Percentiles rank a stretch among this genome's conserved stretches.
These are phyloP conservation scores for Myrmecophaga tridactyla DNA, from an alignment of 2,113 vertebrate species.

Conservation along the genomic window DNA sequence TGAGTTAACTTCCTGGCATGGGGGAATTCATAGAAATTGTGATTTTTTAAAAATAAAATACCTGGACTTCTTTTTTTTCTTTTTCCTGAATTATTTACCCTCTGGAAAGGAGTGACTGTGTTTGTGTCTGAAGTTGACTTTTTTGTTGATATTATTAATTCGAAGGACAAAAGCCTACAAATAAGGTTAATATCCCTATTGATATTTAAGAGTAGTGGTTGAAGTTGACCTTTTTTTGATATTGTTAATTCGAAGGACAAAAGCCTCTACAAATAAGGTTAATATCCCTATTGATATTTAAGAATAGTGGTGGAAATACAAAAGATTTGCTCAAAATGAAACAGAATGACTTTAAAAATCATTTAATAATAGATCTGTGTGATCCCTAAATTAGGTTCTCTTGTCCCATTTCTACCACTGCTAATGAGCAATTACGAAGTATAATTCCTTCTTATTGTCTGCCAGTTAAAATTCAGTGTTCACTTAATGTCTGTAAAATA, in stretches of 20 bases:
- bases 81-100: neutral
- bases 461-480: conserved; percentile 40
- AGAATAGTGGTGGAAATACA: neutral
- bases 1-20: neutral
- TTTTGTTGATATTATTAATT: neutral
- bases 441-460: conserved; percentile 59
- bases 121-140: neutral
- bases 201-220: neutral
- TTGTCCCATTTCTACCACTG: conserved; percentile 49
- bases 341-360: conserved; percentile 23
- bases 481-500: conserved; percentile 50
- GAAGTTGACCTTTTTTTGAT: neutral
- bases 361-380: neutral
- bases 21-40: neutral
- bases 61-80: neutral
- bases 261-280: neutral
- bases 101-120: neutral
- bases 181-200: neutral
- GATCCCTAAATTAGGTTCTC: conserved; percentile 53
- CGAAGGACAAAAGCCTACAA: neutral
- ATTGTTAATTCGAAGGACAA: neutral
- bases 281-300: neutral
- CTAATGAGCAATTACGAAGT: conserved; percentile 60
- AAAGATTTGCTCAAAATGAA: neutral
- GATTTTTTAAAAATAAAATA: conserved; percentile 25